Evolutionary conservation across 2,797 vertebrate species (phyloP).

Genomic region (Neosilurus mollespiculum): DNA sequence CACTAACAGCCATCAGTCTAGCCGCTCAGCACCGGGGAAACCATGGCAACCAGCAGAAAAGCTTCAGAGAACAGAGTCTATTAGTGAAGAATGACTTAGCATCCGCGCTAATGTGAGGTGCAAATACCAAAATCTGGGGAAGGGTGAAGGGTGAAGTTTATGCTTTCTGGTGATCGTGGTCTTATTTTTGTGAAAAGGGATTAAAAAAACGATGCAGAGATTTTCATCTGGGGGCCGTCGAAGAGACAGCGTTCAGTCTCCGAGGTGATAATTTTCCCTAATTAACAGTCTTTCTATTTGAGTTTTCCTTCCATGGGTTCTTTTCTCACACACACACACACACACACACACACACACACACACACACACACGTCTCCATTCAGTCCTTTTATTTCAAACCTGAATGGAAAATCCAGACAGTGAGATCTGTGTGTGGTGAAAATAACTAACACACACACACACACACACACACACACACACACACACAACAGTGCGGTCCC

Average conservation of each 20-base stretch:
- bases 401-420: constrained; percentile 15
- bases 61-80: neutral
- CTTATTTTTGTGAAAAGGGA: neutral
- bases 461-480: neutral
- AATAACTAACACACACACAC: neutral
- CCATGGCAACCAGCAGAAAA: constrained; percentile 18
- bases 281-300: constrained; percentile 2
- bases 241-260: neutral
- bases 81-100: neutral
- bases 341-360: constrained; percentile 13
- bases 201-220: no score
- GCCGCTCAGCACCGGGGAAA: neutral
- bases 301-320: neutral
- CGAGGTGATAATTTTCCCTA: neutral
- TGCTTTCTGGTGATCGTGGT: neutral
- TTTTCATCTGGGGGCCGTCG: neutral
- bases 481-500: neutral
- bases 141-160: neutral
- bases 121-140: neutral
- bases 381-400: constrained; percentile 11
- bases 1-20: neutral
- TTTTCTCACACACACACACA: neutral
- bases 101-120: neutral
- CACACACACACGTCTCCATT: constrained; percentile 5
- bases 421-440: constrained; percentile 17